Evolutionary conservation across 2,113 vertebrate species (phyloP).

Genomic region (Cyprinodon variegatus): DNA sequence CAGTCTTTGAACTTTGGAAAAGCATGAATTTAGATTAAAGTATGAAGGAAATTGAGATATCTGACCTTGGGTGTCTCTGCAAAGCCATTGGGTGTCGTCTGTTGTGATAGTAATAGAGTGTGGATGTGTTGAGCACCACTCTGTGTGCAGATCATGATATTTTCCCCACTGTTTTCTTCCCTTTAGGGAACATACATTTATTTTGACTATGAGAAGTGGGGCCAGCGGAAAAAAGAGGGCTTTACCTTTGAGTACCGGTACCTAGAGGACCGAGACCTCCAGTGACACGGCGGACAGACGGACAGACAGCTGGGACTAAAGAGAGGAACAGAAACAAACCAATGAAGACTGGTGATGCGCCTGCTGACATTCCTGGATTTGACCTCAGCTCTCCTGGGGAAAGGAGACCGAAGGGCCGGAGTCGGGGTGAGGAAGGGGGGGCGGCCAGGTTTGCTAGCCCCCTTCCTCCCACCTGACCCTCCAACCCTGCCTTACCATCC

Average conservation of each 20-base stretch:
- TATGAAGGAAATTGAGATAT: too few relatives aligned
- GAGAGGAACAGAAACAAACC: conserved; percentile 11
- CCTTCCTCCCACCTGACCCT: conserved; percentile 29
- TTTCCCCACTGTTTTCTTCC: neutral
- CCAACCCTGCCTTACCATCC: conserved; percentile 23
- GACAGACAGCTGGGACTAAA: conserved; percentile 17
- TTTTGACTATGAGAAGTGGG: conserved; percentile 97
- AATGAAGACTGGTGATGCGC: conserved; percentile 38
- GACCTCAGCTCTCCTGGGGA: conserved; percentile 41
- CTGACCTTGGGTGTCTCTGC: too few relatives aligned
- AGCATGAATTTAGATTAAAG: too few relatives aligned
- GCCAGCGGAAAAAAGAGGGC: conserved; percentile 93
- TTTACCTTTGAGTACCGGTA: conserved; percentile 96
- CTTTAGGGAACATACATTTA: conserved; percentile 93
- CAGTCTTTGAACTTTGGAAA: too few relatives aligned
- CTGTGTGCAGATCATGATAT: neutral
- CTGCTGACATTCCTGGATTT: conserved; percentile 78
- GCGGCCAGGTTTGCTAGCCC: conserved; percentile 37
- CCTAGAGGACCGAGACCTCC: conserved; percentile 92
- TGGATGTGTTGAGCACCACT: neutral
- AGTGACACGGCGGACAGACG: conserved; percentile 76
- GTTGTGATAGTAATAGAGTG: neutral
- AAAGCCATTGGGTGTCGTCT: too few relatives aligned
- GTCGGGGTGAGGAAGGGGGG: neutral
- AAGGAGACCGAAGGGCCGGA: conserved; percentile 8